These are phyloP conservation scores for Acanthisitta chloris DNA, from an alignment of 2,113 vertebrate genomes.

Conservation along the genomic window DNA sequence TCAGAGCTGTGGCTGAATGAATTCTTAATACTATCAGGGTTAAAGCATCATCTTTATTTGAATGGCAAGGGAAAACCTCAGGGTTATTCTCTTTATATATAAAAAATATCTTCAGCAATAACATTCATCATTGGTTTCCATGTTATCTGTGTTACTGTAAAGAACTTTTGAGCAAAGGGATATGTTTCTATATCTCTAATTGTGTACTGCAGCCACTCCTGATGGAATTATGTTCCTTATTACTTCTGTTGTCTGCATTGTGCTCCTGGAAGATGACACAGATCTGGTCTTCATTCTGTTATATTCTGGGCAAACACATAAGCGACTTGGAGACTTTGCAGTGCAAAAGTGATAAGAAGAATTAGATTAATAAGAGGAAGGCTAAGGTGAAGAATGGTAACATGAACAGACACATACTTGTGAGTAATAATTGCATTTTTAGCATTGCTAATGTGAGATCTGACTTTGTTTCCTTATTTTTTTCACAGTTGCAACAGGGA, in stretches of 20 bases:
- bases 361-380: background rate
- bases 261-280: background rate
- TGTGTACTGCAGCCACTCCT: background rate
- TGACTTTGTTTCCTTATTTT: rapidly evolving
- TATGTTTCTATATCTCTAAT: rapidly evolving
- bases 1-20: background rate
- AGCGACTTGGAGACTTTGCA: background rate
- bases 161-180: background rate
- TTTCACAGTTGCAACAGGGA: background rate
- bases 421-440: background rate
- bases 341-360: background rate
- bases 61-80: background rate
- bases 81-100: background rate
- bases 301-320: background rate
- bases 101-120: background rate
- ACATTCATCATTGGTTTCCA: background rate
- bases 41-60: background rate
- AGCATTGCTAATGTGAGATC: background rate
- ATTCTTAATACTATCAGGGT: background rate
- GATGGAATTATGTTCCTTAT: background rate
- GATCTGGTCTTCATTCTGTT: background rate
- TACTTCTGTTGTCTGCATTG: background rate
- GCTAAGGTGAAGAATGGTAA: background rate
- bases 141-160: background rate
- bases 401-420: background rate